A percentile compares a stretch with the other conserved stretches of the same genome.
Evolutionary conservation across 2,797 vertebrate species (phyloP).

Genomic region (Poeciliopsis infans): DNA sequence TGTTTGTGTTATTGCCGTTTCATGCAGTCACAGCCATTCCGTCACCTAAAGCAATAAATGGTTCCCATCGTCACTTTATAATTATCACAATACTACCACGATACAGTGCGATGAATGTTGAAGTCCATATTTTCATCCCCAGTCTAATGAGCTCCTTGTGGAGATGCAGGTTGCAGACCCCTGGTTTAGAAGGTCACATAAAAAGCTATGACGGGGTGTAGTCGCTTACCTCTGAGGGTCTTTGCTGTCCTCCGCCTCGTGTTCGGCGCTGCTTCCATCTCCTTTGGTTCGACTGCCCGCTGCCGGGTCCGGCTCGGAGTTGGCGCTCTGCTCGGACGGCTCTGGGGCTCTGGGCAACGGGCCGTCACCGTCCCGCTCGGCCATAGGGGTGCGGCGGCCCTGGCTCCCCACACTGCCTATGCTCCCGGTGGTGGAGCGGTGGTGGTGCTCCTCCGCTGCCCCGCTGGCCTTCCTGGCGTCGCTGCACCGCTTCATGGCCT

Average conservation of each 20-base stretch:
- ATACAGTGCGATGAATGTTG: no score
- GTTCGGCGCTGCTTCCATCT: slow-evolving; percentile 74
- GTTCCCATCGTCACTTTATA: no score
- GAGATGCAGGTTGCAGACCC: no score
- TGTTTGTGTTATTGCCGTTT: no score
- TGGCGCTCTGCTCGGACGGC: slow-evolving; percentile 38
- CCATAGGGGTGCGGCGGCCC: slow-evolving; percentile 75
- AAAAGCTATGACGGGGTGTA: neutral
- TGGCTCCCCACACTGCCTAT: slow-evolving; percentile 71
- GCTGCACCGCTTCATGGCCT: slow-evolving; percentile 86
- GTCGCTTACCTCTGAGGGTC: slow-evolving; percentile 83
- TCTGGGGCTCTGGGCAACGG: slow-evolving; percentile 54
- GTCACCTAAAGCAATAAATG: no score
- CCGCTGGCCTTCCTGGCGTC: slow-evolving; percentile 71
- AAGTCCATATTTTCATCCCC: no score
- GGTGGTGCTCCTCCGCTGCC: slow-evolving; percentile 59
- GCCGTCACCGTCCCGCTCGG: slow-evolving; percentile 65
- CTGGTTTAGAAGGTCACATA: no score
- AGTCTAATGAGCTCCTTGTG: no score
- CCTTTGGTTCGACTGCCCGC: slow-evolving; percentile 57
- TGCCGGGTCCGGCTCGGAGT: slow-evolving; percentile 60
- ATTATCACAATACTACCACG: no score
- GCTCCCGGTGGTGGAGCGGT: slow-evolving; percentile 71
- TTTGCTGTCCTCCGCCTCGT: slow-evolving; percentile 73
- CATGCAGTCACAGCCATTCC: no score